These are phyloP conservation scores for Hirundichthys speculiger DNA, from an alignment of 2,113 vertebrate genomes.

Conservation along the genomic window DNA sequence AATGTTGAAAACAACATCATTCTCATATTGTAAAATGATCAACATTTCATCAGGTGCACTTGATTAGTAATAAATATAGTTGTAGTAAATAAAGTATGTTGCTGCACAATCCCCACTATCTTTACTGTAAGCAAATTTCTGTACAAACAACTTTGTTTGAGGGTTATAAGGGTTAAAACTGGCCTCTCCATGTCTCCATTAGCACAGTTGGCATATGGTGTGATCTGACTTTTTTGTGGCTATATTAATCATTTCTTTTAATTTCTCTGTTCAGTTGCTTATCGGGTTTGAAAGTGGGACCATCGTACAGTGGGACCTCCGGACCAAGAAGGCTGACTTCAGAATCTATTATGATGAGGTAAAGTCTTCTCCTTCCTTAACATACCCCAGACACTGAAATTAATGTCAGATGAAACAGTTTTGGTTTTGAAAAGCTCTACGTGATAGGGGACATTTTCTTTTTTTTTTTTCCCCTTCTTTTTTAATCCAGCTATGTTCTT, in stretches of 20 bases:
- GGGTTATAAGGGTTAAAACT: too few relatives aligned
- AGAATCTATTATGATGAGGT: constrained; percentile 99
- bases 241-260: background rate
- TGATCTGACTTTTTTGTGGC: background rate
- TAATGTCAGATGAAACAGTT: background rate
- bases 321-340: constrained; percentile 93
- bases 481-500: too few relatives aligned
- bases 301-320: constrained; percentile 94
- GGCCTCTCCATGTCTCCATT: too few relatives aligned
- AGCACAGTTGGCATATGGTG: background rate
- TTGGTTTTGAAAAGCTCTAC: background rate
- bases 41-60: too few relatives aligned
- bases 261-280: constrained; percentile 82
- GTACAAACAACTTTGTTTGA: too few relatives aligned
- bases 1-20: too few relatives aligned
- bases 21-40: too few relatives aligned
- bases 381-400: background rate
- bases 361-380: constrained; percentile 44
- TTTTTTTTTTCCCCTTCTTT: too few relatives aligned
- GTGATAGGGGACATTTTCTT: background rate
- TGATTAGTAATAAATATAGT: too few relatives aligned
- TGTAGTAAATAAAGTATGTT: too few relatives aligned
- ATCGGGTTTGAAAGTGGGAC: constrained; percentile 98
- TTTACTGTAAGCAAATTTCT: too few relatives aligned
- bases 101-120: too few relatives aligned